Conservation (phyloP, 2,113 vertebrate species). For the Corythornis madagascariensis region DNA sequence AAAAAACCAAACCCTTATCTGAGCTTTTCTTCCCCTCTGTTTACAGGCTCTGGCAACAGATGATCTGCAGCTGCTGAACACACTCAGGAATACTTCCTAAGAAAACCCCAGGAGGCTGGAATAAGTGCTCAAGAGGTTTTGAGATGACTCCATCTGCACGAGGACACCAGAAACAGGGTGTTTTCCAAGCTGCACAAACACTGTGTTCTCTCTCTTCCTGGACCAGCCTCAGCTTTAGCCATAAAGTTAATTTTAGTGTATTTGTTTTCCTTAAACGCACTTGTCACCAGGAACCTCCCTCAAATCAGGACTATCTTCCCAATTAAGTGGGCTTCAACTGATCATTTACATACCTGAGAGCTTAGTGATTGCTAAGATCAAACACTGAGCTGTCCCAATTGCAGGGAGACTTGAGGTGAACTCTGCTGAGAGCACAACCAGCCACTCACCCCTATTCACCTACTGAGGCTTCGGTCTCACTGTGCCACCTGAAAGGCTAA, state of each 20-base stretch:
- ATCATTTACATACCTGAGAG: neutral
- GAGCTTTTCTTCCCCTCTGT: neutral
- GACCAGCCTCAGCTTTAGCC: neutral
- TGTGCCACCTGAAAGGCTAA: neutral
- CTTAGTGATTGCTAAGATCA: neutral
- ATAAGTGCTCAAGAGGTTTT: neutral
- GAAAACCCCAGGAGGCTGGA: neutral
- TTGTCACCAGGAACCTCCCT: neutral
- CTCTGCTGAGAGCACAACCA: neutral
- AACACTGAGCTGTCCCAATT: neutral
- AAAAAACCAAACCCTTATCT: neutral
- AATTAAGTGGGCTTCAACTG: neutral
- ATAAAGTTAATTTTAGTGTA: neutral
- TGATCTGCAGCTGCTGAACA: neutral
- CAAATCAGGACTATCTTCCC: neutral
- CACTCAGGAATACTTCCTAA: neutral
- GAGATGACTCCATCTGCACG: neutral
- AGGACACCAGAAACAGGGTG: neutral
- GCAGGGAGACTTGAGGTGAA: neutral
- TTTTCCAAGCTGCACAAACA: neutral
- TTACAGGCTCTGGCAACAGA: neutral
- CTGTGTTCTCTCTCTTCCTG: neutral
- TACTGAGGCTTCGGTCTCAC: too few relatives aligned
- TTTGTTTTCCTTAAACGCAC: neutral
- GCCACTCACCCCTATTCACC: accelerated